Base-by-base conservation (phyloP, 2,888 invertebrate genomes). In the Ptychoptera albimana region DNA sequence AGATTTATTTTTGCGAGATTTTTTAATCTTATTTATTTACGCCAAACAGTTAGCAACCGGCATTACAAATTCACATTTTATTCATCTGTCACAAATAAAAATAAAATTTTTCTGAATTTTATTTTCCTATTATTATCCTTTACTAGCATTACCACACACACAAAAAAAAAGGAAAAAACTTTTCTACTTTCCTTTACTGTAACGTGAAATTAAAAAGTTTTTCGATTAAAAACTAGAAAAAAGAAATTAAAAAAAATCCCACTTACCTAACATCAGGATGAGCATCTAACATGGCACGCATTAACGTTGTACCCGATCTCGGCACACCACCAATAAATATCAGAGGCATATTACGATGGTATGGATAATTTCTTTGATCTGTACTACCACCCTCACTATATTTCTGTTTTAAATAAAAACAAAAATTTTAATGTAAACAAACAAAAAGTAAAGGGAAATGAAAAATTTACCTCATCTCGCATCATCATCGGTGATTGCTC, bases 261-360 rank as follows among this genome's bases (percentile, higher is more conserved):
- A 53, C 64, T 63, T 60, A 81, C 80, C 93, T 80, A 58, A 97
- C 86, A 59, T 88, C 87, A 12, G 92, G 89, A 74, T 97, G 96
- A 50, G 96, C 94, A 69, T 98, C 97, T 56, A 98, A 71, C 89
- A 97, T 92, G 51, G 93, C 94, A 57, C 97, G 76, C 85, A 94
- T 91, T 54, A 97, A 74, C 49, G 97, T 97, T 38, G 96, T 97
- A 44, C 96, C 97, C 42, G 93, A 94, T 55, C 96, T 78, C 46
- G 97, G 97, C 60, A 97, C 92, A 50, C 97, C 97, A 47, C 96
- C 96, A 63, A 97, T 91, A 71, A 94, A 94, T 64, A 93, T 88
- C 54, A 94, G 73, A 55, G 93, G 93, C 82, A 91, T 86, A 54
- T 83, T 77, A 56, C 89, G 75, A 61, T 88, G 84, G 67, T 86